Evolutionary conservation across 2,113 vertebrate genomes (phyloP).

Genomic region (Octodon degus): DNA sequence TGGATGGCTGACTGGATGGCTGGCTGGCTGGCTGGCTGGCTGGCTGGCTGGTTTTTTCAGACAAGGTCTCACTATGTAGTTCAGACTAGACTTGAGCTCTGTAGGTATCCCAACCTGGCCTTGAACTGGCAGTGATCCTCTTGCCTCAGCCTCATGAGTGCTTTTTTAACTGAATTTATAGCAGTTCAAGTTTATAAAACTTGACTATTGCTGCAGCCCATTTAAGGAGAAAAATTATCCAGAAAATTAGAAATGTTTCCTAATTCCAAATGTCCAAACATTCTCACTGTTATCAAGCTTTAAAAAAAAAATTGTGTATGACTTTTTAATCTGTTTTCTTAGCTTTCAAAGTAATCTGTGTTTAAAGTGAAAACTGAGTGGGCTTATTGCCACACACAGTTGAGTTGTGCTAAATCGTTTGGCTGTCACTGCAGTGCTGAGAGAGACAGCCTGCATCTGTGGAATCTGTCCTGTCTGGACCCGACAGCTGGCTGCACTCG

Average conservation of each 20-base stretch:
- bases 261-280: constrained; percentile 5
- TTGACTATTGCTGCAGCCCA: background rate
- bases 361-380: constrained; percentile 55
- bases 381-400: background rate
- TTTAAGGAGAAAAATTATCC: constrained; percentile 1
- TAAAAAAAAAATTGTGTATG: constrained; percentile 22
- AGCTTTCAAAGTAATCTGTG: constrained; percentile 65
- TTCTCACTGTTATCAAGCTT: constrained; percentile 43
- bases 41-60: background rate
- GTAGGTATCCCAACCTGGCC: background rate
- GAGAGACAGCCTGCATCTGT: background rate
- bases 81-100: background rate
- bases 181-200: constrained; percentile 15
- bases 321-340: constrained; percentile 50
- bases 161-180: constrained; percentile 30
- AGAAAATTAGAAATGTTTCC: constrained; percentile 2
- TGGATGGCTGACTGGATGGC: no score
- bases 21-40: no score
- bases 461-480: constrained; percentile 52
- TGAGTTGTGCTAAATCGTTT: constrained; percentile 48
- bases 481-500: constrained; percentile 49
- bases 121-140: background rate
- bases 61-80: background rate
- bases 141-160: background rate
- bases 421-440: constrained; percentile 29